Conservation (phyloP, 2,888 invertebrate genomes). For the Yponomeuta malinellus region DNA sequence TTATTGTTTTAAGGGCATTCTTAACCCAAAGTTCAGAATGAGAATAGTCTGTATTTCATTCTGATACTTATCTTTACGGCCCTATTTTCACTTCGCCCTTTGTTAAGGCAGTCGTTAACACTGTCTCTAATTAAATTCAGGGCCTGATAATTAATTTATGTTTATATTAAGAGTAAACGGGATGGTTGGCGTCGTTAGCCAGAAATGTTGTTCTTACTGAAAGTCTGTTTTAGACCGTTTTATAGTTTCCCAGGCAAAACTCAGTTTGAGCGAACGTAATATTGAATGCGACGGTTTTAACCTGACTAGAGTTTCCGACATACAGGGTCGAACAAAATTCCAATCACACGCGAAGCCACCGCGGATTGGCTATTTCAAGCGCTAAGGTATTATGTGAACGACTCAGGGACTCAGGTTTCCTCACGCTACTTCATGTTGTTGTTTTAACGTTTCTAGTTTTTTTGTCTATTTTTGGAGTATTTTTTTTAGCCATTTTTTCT, state of each 20-base stretch:
- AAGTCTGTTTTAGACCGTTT: not conserved
- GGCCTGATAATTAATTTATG: constrained; percentile 12
- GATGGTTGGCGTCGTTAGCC: not conserved
- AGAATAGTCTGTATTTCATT: constrained; percentile 11
- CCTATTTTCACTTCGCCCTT: constrained; percentile 12
- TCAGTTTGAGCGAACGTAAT: not conserved
- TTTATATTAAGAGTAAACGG: not conserved
- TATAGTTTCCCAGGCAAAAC: not conserved
- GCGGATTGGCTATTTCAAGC: no score
- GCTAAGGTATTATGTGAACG: no score
- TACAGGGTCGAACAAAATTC: no score
- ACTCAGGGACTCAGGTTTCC: no score
- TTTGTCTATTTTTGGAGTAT: no score
- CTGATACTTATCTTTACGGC: constrained; percentile 9
- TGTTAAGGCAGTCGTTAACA: constrained; percentile 5
- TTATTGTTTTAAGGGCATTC: not conserved
- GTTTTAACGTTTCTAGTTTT: no score
- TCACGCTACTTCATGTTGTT: no score
- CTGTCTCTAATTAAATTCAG: constrained; percentile 11
- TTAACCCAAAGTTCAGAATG: not conserved
- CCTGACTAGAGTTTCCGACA: not conserved
- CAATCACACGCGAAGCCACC: no score
- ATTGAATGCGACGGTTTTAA: not conserved
- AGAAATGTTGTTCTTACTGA: not conserved
- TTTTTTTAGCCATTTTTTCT: no score